Evolutionary conservation across 2,113 vertebrate species (phyloP), one percentile per base, ranked within the genome.

Genomic region (Daubentonia madagascariensis): DNA sequence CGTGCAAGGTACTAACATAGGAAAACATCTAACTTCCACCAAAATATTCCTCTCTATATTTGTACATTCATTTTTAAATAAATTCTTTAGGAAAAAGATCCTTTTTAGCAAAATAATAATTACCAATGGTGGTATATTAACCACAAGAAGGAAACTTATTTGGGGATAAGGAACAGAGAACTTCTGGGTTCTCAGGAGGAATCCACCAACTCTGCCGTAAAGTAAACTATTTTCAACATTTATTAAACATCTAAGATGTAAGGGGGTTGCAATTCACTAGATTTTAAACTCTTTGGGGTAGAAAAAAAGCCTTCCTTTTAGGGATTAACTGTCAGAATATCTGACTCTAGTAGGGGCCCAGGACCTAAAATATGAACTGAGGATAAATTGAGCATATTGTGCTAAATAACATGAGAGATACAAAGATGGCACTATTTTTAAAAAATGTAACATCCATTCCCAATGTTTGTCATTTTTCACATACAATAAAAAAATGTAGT

Each of bases 161-260:
- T 89, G 8, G 8, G 23, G 28, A 63, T 48, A 6, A 13, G 5
- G 32, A 94, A 87, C 0, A 65, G 22, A 81, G 54, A 81, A 1
- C 7, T 54, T 94, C 16, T 28, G 52, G 32, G 6, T 7, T 89
- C 20, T 96, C 37, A 67, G 23, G 32, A 79, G n/a, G 35, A 96
- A 37, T 65, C 8, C 0, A 57, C 14, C 40, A 35, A 85, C 4
- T 73, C 7, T 61, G 18, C 3, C 80, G 87, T 32, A 85, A 52
- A n/a, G 1, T 70, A 92, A 96, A 85, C 9, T 37, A 90, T 79
- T 97, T 67, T 86, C 16, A 91, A 28, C 23, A 91, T 85, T 87
- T 83, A 40, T 37, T 50, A 43, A 93, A 54, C 88, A 81, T 67
- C 6, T 85, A 76, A 73, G 18, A 85, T 70, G 18, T 88, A 20